Base-by-base conservation (phyloP, 2,888 invertebrate genomes). In the Polymixis flavicincta region DNA sequence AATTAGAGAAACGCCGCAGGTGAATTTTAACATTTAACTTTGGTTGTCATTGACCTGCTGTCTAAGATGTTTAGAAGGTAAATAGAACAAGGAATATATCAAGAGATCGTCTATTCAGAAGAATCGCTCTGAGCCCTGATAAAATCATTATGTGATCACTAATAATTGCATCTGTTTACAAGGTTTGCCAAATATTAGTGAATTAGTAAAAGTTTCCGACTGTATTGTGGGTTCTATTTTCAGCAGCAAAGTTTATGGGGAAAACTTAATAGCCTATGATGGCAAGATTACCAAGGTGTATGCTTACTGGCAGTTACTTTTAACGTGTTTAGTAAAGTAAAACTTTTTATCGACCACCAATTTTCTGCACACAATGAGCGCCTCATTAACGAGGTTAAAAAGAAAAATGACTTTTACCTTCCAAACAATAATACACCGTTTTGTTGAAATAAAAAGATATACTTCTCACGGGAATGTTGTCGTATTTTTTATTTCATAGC, bases 381-480 rank as follows among this genome's bases (percentile, higher is more conserved):
- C 14, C 54, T 65, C 63, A 71, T 78, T 78, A 78, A 60, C 17
- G 22, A 50, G 22, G 28, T 50, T 66, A n/a, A 61, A 65, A 69
- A 69, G 55, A 72, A 71, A 77, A 55, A 70, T 50, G 0, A 60
- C 61, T 82, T 77, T 78, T 78, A 69, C 65, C 60, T 66, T n/a
- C 28, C 32, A 54, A 69, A 68, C 32, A 7, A 75, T 52, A 73
- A 64, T 32, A 45, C 65, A 69, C 11, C 3, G 61, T 71, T 67
- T 78, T 83, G 61, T 61, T 59, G 14, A 55, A 70, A 61, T 73
- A 83, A 83, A 73, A 73, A 78, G 7, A 37, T 59, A 45, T 54
- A 75, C 63, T 85, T 82, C 86, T 32, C 87, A 82, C 76, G 82
- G 69, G 76, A 80, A 85, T 74, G 57, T 63, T 69, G 65, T 37